Percentiles rank a stretch among this genome's conserved stretches.
These are phyloP conservation scores for Ceratotherium simum DNA, from an alignment of 2,113 vertebrate genomes.

Conservation along the genomic window DNA sequence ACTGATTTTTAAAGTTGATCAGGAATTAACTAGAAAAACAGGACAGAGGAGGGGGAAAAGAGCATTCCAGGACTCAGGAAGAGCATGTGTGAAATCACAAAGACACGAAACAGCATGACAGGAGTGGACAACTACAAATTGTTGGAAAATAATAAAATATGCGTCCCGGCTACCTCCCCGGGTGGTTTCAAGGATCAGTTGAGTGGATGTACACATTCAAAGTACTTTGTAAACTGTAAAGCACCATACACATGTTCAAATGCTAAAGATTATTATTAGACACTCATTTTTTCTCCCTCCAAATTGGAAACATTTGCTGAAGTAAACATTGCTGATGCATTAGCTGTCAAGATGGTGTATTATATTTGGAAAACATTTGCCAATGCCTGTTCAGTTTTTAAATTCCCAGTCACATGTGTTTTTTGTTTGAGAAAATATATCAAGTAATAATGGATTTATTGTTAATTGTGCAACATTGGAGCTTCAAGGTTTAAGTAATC, in stretches of 20 bases:
- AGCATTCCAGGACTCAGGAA: constrained; percentile 36
- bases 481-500: constrained; percentile 66
- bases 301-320: constrained; percentile 82
- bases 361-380: constrained; percentile 82
- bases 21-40: constrained; percentile 59
- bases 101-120: background rate
- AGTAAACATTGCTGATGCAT: constrained; percentile 81
- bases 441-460: constrained; percentile 81
- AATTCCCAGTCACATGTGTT: constrained; percentile 80
- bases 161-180: constrained; percentile 56
- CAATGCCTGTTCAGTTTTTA: constrained; percentile 78
- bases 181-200: constrained; percentile 33
- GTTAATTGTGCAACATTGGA: constrained; percentile 78
- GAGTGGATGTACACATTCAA: constrained; percentile 49
- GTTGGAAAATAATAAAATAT: constrained; percentile 5
- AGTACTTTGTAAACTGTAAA: constrained; percentile 74
- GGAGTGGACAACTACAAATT: constrained; percentile 2
- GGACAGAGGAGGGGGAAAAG: background rate
- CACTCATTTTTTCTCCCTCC: constrained; percentile 56
- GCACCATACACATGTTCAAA: constrained; percentile 41
- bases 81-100: constrained; percentile 47
- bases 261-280: constrained; percentile 75
- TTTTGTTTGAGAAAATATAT: constrained; percentile 80
- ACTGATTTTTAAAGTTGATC: constrained; percentile 36
- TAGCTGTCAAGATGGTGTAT: constrained; percentile 81